phyloP scores from a whole-genome alignment of 2,113 vertebrate species.

The Psilopogon haemacephalus region DNA sequence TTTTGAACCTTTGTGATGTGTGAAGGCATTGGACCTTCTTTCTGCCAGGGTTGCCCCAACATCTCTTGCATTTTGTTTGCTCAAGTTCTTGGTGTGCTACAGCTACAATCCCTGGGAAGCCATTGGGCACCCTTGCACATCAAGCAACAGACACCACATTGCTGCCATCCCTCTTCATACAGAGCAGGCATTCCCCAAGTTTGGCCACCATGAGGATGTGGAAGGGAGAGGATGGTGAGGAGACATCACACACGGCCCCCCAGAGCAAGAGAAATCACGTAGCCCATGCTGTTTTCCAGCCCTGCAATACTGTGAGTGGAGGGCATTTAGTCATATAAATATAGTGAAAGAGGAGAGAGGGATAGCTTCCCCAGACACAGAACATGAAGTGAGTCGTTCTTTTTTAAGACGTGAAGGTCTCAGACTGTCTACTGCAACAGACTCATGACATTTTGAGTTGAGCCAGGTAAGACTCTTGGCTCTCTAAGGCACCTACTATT shows the following conservation, averaged over 20 bases:
- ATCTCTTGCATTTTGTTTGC: not conserved
- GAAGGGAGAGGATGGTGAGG: not conserved
- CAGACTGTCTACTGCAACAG: not conserved
- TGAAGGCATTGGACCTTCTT: not conserved
- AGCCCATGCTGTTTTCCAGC: not conserved
- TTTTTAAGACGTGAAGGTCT: not conserved
- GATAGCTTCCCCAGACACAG: not conserved
- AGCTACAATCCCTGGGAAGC: not conserved
- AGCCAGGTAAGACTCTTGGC: constrained; percentile 5
- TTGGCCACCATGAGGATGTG: not conserved
- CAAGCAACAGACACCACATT: constrained; percentile 13
- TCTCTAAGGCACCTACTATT: not conserved
- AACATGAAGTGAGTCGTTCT: not conserved
- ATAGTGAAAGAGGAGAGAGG: not conserved
- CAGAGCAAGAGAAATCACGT: not conserved
- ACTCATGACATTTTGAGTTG: not conserved
- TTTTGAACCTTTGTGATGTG: not conserved
- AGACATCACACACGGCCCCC: not conserved
- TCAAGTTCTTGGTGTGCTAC: not conserved
- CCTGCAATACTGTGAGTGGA: not conserved
- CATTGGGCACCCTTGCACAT: not conserved
- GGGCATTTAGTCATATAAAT: not conserved
- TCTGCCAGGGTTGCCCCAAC: not conserved
- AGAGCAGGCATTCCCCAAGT: constrained; percentile 26
- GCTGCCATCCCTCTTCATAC: not conserved